Conservation (phyloP, 1,140 invertebrate genomes). For the Trichonephila clavipes region DNA sequence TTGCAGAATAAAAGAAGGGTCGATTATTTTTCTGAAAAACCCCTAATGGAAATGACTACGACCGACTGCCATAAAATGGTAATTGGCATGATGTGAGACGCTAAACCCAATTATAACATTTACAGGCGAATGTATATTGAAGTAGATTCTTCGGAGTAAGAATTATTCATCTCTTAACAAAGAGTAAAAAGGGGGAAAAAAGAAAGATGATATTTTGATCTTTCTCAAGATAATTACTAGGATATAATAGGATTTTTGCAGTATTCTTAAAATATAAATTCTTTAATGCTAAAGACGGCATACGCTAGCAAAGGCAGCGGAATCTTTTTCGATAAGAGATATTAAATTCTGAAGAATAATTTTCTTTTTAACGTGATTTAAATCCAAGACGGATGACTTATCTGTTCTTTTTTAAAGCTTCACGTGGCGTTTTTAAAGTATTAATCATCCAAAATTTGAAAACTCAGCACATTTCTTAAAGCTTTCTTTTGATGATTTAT, state of each 20-base stretch:
- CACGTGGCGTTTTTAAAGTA: too few relatives aligned
- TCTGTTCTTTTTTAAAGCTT: too few relatives aligned
- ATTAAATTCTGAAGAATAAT: not conserved
- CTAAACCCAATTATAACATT: conserved; percentile 64
- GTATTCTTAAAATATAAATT: conserved; percentile 49
- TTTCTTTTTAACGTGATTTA: conserved; percentile 5
- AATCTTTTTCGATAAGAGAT: conserved; percentile 14
- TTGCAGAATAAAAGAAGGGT: conserved; percentile 36
- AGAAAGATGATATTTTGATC: conserved; percentile 56
- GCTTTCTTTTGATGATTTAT: too few relatives aligned
- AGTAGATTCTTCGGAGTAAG: not conserved
- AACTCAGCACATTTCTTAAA: too few relatives aligned
- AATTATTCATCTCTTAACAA: conserved; percentile 41
- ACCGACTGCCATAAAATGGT: conserved; percentile 47
- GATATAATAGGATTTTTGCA: conserved; percentile 56
- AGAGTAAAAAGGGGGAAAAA: conserved; percentile 23
- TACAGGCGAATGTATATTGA: conserved; percentile 42
- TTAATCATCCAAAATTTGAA: too few relatives aligned
- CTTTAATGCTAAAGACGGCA: not conserved
- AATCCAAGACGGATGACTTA: not conserved
- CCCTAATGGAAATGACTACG: conserved; percentile 53
- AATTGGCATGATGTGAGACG: conserved; percentile 46
- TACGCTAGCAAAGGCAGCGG: not conserved
- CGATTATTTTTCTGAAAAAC: conserved; percentile 22
- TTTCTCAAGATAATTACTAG: conserved; percentile 38